Conservation (phyloP, 2,888 invertebrate genomes). For the Tiliacea citrago region DNA sequence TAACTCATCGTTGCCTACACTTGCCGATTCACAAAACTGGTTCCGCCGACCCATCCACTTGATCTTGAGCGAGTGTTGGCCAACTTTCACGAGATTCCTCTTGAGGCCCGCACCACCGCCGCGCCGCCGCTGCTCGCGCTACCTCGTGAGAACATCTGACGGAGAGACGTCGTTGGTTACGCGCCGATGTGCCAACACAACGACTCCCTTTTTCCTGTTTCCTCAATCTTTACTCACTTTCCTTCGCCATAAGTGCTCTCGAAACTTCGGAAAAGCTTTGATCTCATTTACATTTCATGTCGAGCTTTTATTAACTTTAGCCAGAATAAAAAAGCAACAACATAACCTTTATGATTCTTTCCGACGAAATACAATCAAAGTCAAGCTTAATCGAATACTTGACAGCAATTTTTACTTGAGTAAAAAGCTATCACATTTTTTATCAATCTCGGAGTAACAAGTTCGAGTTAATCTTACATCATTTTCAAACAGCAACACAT, state of each 20-base stretch:
- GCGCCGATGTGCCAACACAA: conserved; percentile 58
- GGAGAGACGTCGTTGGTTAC: conserved; percentile 59
- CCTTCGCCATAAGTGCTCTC: conserved; percentile 51
- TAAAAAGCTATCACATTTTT: conserved; percentile 3
- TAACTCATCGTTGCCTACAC: conserved; percentile 75
- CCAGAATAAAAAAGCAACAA: conserved; percentile 44
- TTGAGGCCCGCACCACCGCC: conserved; percentile 68
- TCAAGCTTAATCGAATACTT: conserved; percentile 14
- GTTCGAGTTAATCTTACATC: conserved; percentile 1
- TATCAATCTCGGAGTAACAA: background rate
- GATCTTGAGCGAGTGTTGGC: conserved; percentile 83
- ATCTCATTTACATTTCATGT: conserved; percentile 53
- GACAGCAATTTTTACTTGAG: background rate
- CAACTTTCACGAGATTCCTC: conserved; percentile 90
- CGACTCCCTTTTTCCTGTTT: conserved; percentile 59
- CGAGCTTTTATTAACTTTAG: conserved; percentile 47
- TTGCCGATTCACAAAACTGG: conserved; percentile 87
- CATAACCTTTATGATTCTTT: conserved; percentile 34
- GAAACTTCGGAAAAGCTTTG: conserved; percentile 63
- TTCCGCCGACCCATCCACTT: conserved; percentile 84
- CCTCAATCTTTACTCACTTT: conserved; percentile 62
- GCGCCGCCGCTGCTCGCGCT: conserved; percentile 30
- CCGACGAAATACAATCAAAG: conserved; percentile 8
- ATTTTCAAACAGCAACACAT: conserved; percentile 20
- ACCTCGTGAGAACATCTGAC: conserved; percentile 77